Percentiles rank a stretch among this genome's conserved stretches.
Evolutionary conservation across 2,888 invertebrate species (phyloP).

Genomic region (Margaritifera margaritifera): DNA sequence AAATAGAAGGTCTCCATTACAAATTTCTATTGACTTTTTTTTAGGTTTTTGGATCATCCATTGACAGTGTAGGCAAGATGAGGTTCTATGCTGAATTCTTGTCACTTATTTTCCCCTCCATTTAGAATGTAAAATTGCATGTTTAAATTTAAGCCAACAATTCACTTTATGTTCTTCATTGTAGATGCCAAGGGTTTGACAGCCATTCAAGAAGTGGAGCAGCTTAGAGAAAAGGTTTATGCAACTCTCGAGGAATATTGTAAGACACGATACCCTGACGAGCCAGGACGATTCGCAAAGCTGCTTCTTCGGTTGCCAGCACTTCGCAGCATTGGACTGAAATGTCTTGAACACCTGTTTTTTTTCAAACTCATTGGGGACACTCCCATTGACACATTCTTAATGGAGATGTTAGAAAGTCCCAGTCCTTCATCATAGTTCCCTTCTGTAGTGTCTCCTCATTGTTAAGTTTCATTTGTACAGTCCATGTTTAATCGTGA

Average conservation of each 20-base stretch:
- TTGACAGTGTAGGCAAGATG: too few relatives aligned
- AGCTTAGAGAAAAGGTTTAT: constrained; percentile 94
- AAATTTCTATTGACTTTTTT: too few relatives aligned
- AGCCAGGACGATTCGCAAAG: constrained; percentile 96
- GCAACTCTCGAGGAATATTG: constrained; percentile 96
- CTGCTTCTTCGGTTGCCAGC: constrained; percentile 78
- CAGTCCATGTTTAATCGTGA: too few relatives aligned
- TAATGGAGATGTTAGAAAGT: constrained; percentile 71
- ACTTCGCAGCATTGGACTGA: constrained; percentile 77
- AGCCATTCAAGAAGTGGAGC: constrained; percentile 75
- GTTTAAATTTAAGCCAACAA: background rate
- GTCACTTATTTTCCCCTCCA: too few relatives aligned
- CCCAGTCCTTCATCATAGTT: constrained; percentile 50
- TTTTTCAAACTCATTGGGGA: constrained; percentile 94
- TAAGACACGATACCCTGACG: constrained; percentile 87
- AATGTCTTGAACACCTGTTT: constrained; percentile 95
- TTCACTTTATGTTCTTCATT: constrained; percentile 12
- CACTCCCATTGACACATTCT: constrained; percentile 86
- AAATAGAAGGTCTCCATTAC: too few relatives aligned
- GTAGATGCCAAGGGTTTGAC: constrained; percentile 91
- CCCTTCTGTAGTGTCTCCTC: too few relatives aligned
- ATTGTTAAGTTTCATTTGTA: too few relatives aligned
- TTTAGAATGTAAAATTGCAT: too few relatives aligned
- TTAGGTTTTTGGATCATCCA: too few relatives aligned
- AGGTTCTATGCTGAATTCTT: too few relatives aligned